Evolutionary conservation across 1,140 invertebrate genomes (phyloP).

Genomic region (Drosophila equinoxialis): DNA sequence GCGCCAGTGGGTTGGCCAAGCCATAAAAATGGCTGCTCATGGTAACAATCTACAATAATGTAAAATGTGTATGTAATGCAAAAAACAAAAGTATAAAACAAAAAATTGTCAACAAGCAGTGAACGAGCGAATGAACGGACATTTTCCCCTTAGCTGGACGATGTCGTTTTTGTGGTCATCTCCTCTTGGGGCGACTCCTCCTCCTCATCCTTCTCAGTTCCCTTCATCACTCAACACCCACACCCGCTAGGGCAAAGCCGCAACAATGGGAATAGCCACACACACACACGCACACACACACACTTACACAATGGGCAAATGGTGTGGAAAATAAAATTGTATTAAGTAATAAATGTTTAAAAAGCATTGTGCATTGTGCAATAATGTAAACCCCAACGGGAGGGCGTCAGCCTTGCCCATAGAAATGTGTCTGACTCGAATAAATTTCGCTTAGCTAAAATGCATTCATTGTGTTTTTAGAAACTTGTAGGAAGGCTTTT

Average conservation of each 20-base stretch:
- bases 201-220: neutral
- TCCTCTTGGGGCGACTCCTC: constrained; percentile 5
- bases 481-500: neutral
- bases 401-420: constrained; percentile 5
- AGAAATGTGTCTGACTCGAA: constrained; percentile 5
- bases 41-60: constrained; percentile 16
- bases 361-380: constrained; percentile 21
- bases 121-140: neutral
- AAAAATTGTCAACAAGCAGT: constrained; percentile 17
- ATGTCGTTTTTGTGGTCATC: constrained; percentile 19
- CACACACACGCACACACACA: constrained; percentile 10
- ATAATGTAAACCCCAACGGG: constrained; percentile 12
- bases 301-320: constrained; percentile 20
- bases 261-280: constrained; percentile 22
- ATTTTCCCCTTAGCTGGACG: neutral
- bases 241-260: neutral
- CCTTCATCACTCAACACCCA: neutral
- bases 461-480: neutral
- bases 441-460: constrained; percentile 10
- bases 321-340: constrained; percentile 34
- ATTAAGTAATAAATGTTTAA: constrained; percentile 32
- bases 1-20: neutral
- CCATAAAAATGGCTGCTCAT: constrained; percentile 10
- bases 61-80: constrained; percentile 4
- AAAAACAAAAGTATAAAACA: constrained; percentile 11